Conservation (phyloP, 2,113 vertebrate species). For the Hemichromis elongatus region DNA sequence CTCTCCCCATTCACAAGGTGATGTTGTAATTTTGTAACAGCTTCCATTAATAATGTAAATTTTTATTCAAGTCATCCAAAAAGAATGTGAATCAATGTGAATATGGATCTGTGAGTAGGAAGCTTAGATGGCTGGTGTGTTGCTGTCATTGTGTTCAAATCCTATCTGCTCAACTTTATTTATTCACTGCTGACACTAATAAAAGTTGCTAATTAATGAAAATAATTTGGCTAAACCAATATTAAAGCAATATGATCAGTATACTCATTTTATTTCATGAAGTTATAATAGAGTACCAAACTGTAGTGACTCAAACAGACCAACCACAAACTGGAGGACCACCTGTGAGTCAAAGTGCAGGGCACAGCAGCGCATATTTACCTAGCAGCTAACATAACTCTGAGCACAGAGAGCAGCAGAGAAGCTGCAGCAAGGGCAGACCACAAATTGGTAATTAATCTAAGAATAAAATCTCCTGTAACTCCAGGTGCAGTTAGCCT, state of each 20-base stretch:
- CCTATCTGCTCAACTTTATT: not conserved
- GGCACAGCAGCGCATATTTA: not conserved
- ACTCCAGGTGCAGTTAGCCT: not conserved
- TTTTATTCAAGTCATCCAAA: not conserved
- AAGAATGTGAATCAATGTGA: not conserved
- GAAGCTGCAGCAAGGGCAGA: not conserved
- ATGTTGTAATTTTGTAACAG: not conserved
- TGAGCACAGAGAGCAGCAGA: not conserved
- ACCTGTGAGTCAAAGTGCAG: not conserved
- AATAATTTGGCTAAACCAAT: not conserved
- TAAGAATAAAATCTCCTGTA: not conserved
- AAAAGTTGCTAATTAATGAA: not conserved
- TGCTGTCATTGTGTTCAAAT: not conserved
- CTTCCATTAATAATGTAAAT: not conserved
- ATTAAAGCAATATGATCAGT: not conserved
- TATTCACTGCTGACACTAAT: not conserved
- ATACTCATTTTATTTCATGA: not conserved
- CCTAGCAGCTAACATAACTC: not conserved
- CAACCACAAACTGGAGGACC: not conserved
- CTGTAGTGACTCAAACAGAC: not conserved
- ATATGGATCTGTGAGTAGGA: fast-evolving
- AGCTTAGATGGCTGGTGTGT: not conserved
- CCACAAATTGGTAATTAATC: not conserved
- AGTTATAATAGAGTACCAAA: not conserved
- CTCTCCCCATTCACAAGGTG: not conserved